phyloP scores from a whole-genome alignment of 2,113 vertebrate species.

The Cryptomyrus ogoouensis region DNA sequence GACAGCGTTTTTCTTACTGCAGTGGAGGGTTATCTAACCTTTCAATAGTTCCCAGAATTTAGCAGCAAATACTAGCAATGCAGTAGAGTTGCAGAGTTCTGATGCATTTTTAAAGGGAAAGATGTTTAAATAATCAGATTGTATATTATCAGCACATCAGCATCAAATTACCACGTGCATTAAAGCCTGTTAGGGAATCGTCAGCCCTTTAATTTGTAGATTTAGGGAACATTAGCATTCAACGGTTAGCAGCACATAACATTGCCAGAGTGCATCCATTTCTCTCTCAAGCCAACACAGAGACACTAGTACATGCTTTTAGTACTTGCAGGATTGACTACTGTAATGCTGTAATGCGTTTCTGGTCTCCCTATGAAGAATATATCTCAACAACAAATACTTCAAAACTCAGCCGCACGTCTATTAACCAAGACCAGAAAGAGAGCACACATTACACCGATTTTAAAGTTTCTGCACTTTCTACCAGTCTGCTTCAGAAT shows the following conservation, averaged over 20 bases:
- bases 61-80: background rate
- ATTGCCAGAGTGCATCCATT: background rate
- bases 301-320: too few relatives aligned
- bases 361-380: too few relatives aligned
- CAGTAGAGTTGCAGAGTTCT: background rate
- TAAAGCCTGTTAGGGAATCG: background rate
- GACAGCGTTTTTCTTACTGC: background rate
- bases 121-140: background rate
- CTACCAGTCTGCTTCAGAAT: too few relatives aligned
- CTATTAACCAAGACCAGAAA: too few relatives aligned
- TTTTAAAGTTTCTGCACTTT: too few relatives aligned
- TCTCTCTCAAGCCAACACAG: too few relatives aligned
- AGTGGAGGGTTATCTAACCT: background rate
- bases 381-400: too few relatives aligned
- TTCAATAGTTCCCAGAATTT: background rate
- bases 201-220: background rate
- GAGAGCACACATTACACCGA: too few relatives aligned
- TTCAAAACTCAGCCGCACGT: too few relatives aligned
- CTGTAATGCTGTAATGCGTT: too few relatives aligned
- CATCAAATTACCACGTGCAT: background rate
- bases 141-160: background rate
- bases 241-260: background rate
- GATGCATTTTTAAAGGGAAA: background rate
- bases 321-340: too few relatives aligned
- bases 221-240: background rate